Percentiles rank a stretch among this genome's conserved stretches.
These are phyloP conservation scores for Lophius piscatorius DNA, from an alignment of 2,113 vertebrate genomes.

Conservation along the genomic window DNA sequence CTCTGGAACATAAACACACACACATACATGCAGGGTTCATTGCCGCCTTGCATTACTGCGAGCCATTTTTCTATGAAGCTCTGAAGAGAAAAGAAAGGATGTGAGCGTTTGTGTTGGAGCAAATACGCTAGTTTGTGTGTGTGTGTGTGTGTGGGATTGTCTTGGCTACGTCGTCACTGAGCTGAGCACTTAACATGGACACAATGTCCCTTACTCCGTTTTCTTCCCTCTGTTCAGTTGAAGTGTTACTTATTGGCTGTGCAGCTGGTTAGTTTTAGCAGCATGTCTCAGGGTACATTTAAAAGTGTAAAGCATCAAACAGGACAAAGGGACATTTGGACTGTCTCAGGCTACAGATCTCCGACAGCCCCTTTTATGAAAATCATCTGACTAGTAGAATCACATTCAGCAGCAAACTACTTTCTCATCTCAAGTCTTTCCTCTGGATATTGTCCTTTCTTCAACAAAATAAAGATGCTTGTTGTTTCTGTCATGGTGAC, in stretches of 20 bases:
- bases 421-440: too few species aligned
- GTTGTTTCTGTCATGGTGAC: too few species aligned
- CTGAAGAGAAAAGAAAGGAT: constrained; percentile 16
- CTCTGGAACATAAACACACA: constrained; percentile 8
- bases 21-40: constrained; percentile 46
- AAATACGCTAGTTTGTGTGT: constrained; percentile 10
- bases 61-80: constrained; percentile 35
- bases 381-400: too few species aligned
- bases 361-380: too few species aligned
- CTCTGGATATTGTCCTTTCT: too few species aligned
- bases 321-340: too few species aligned
- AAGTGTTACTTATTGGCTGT: neutral
- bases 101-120: constrained; percentile 3
- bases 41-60: constrained; percentile 51
- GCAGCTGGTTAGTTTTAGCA: too few species aligned
- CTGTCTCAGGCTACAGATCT: too few species aligned
- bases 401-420: too few species aligned
- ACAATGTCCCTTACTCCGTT: constrained; percentile 20
- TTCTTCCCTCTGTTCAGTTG: constrained; percentile 9
- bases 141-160: constrained; percentile 27
- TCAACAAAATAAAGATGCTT: too few species aligned
- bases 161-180: constrained; percentile 30
- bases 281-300: too few species aligned
- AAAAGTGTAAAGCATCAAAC: too few species aligned
- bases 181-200: constrained; percentile 37